These are phyloP conservation scores for Drosophila sulfurigaster DNA, from an alignment of 1,140 invertebrate genomes.

Conservation along the genomic window DNA sequence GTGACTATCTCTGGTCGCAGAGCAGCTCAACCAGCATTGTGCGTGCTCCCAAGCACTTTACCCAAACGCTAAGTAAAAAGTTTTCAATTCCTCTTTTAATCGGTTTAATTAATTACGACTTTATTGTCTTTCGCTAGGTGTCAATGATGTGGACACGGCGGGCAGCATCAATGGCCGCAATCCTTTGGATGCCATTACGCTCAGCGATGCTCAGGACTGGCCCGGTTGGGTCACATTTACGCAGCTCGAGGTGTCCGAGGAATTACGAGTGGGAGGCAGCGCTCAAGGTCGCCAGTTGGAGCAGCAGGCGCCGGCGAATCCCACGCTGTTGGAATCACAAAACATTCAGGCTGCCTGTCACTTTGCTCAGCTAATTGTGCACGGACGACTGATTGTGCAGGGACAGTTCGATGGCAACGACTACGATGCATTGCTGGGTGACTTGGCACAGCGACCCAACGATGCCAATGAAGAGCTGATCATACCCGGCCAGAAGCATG, in stretches of 20 bases:
- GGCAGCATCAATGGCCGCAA: slow-evolving; percentile 81
- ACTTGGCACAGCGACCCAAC: slow-evolving; percentile 75
- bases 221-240: slow-evolving; percentile 82
- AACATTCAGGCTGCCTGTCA: slow-evolving; percentile 84
- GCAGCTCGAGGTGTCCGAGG: slow-evolving; percentile 84
- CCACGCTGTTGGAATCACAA: slow-evolving; percentile 78
- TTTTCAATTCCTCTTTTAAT: neutral
- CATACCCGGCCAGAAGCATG: slow-evolving; percentile 83
- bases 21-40: slow-evolving; percentile 67
- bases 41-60: slow-evolving; percentile 84
- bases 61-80: slow-evolving; percentile 51
- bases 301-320: slow-evolving; percentile 85
- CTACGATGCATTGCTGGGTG: slow-evolving; percentile 48
- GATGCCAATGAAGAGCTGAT: slow-evolving; percentile 63
- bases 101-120: too few species aligned
- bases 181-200: slow-evolving; percentile 74
- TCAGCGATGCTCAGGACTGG: slow-evolving; percentile 79
- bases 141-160: slow-evolving; percentile 63
- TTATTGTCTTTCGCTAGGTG: slow-evolving; percentile 29
- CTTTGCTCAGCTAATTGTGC: slow-evolving; percentile 85
- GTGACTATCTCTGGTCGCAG: slow-evolving; percentile 84
- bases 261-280: slow-evolving; percentile 84
- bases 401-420: slow-evolving; percentile 75
- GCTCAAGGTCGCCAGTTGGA: slow-evolving; percentile 84
- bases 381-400: slow-evolving; percentile 82